Evolutionary conservation across 1,140 invertebrate species (phyloP), one percentile per base, ranked within the genome.

Genomic region (Bilobella aurantiaca): DNA sequence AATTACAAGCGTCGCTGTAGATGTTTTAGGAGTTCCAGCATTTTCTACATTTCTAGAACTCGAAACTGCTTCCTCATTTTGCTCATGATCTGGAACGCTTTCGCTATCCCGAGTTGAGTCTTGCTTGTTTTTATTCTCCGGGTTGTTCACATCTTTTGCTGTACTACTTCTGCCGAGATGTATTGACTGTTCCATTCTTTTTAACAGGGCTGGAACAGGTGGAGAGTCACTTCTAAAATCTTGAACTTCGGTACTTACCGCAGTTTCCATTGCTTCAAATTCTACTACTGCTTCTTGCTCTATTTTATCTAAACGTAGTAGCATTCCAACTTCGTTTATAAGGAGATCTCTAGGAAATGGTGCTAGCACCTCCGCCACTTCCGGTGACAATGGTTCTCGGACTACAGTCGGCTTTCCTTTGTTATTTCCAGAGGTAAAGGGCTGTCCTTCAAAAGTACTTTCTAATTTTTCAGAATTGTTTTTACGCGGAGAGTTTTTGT

Each of bases 131-230:
- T 42, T 42, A 12, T 8, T 8, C 37, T 12, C n/a, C n/a, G 37
- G n/a, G 37, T 42, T 42, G 37, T 42, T 42, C 8, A 42, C n/a
- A n/a, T 42, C n/a, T 42, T 42, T 42, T 42, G n/a, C n/a, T 8
- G 8, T 42, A n/a, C 8, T 53, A 53, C 23, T 53, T 53, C 23
- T 8, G 21, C 49, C 25, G 8, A 18, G 49, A 53, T 53, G 49
- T 53, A 5, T 53, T 16, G 49, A 23, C 25, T 5, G 5, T 53
- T 53, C 14, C n/a, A 66, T 62, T 58, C 62, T 62, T 8, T 56
- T 66, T 1, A 62, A 16, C 18, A 66, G 47, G 2, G 65, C 65
- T 21, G 65, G 65, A 23, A 66, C 65, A n/a, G 65, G 65, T 2
- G 65, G 65, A 1, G 65, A 66, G 30, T 53, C 49, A 14, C 3